Evolutionary conservation across 1,140 invertebrate genomes (phyloP), one percentile per base, ranked within the genome.

Genomic region (Lucilia sericata): DNA sequence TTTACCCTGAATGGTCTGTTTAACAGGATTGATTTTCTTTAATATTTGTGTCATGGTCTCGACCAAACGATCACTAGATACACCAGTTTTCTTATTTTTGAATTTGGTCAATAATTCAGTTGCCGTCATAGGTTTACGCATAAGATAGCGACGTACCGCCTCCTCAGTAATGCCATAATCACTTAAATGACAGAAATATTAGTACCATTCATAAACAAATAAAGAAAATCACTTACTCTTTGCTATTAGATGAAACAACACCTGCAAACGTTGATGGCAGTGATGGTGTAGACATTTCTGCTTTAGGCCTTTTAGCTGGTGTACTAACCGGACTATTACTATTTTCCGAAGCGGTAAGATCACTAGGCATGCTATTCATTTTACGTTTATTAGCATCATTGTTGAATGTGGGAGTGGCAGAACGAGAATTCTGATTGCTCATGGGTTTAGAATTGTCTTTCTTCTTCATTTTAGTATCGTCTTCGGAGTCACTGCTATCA

Each of bases 101-200:
- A 99, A 98, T 92, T 99, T 99, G 74, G 98, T 96, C 8, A 99
- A 90, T 17, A 99, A 91, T 90, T 99, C 98, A 0, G 97, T 98
- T 0, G 98, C 96, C 0, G 98, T 99, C 95, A 99, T 98, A 2
- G 98, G 98, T 89, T 99, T 99, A 0, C 98, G 93, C 87, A 96
- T 96, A 19, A 99, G 92, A 91, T 99, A 99, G 19, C 98, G 93
- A 21, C 97, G 93, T 7, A 99, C 97, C 1, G 97, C 96, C 87
- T 99, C 98, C 91, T 99, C 98, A 3, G 96, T 97, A 19, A 98
- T 97, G 25, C 97, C 97, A 87, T 96, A 97, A 87, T 96, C 95
- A 88, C 95, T 97, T 84, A 84, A 87, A 88, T 12, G 34, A 84
- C 4, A 75, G 30, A 14, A 83, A 83, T 30, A 30, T 30, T 30